Conservation (phyloP, 2,113 vertebrate species). For the Heterotilapia buettikoferi region DNA sequence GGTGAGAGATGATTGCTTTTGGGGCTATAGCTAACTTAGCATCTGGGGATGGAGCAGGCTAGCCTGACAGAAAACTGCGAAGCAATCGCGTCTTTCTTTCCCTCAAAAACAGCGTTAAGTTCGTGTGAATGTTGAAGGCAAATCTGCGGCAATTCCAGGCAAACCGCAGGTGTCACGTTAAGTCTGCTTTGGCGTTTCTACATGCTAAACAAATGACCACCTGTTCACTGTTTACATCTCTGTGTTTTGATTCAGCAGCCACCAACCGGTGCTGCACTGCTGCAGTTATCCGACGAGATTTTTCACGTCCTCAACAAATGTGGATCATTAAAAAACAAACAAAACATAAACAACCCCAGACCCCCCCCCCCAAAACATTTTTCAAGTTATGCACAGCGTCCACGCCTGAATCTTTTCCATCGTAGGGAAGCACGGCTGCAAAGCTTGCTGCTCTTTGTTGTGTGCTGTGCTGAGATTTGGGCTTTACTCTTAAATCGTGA, state of each 20-base stretch:
- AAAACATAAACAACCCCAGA: neutral
- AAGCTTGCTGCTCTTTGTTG: neutral
- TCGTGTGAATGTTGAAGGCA: neutral
- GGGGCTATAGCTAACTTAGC: constrained; percentile 58
- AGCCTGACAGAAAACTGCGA: constrained; percentile 32
- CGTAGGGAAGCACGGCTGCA: neutral
- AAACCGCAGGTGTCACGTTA: neutral
- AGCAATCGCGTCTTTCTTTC: neutral
- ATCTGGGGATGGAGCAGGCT: constrained; percentile 41
- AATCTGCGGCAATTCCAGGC: neutral
- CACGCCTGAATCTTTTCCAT: neutral
- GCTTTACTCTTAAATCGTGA: neutral
- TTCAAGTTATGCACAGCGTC: neutral
- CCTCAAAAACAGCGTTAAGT: neutral
- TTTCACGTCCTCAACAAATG: neutral
- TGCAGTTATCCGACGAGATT: neutral
- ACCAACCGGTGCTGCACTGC: neutral
- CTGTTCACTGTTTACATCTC: constrained; percentile 66
- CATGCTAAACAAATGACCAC: constrained; percentile 38
- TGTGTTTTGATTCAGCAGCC: constrained; percentile 6
- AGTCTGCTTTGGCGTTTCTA: neutral
- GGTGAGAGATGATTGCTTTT: constrained; percentile 61
- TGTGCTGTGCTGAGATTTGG: neutral
- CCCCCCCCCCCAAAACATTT: neutral
- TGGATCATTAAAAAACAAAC: neutral